Base-by-base conservation (phyloP, 2,113 vertebrate genomes). In the Pseudorhombus dupliciocellatus region DNA sequence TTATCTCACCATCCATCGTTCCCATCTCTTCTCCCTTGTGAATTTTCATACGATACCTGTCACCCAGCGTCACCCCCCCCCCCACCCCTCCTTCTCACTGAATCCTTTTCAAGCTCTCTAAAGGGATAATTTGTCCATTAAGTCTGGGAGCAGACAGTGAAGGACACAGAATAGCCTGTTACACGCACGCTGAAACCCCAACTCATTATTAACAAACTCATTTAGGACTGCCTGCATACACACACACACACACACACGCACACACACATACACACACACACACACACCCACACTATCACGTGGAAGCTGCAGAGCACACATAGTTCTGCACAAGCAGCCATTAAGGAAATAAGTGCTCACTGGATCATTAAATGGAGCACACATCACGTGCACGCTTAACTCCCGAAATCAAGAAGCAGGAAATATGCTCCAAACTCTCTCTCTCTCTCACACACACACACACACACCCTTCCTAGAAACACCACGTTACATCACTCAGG, bases 61-160 rank as follows among this genome's bases (percentile, higher is more conserved):
- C 59, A 56, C 61, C 46, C 2, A 16, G 67, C 71, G 12, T 10
- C 30, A 40, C 59, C 31, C 10, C 7, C 31, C 7, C 21, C 4
- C 46, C n/a, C n/a, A n/a, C 60, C 31, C 7, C 21, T 5, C 46
- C 24, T 24, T 63, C 61, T 2, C 48, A 8, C 48, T 2, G 20
- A 50, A 50, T 50, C 61, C 58, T 60, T 60, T 46, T 83, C 53
- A 44, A 68, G 56, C 66, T 57, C 75, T 78, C 70, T 21, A 42
- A 84, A 83, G 63, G 71, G 78, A 79, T 86, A 68, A 87, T 87
- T 89, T 87, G 70, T 79, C 84, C 83, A 88, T 88, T 89, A 81
- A 73, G 73, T 74, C 71, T 58, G 44, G 21, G 64, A 76, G 65
- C 81, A 69, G 70, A 81, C 66, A 78, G 40, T 40, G 60, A 68